phyloP scores from a whole-genome alignment of 2,888 invertebrate species.

The Lordiphosa fenestrarum region DNA sequence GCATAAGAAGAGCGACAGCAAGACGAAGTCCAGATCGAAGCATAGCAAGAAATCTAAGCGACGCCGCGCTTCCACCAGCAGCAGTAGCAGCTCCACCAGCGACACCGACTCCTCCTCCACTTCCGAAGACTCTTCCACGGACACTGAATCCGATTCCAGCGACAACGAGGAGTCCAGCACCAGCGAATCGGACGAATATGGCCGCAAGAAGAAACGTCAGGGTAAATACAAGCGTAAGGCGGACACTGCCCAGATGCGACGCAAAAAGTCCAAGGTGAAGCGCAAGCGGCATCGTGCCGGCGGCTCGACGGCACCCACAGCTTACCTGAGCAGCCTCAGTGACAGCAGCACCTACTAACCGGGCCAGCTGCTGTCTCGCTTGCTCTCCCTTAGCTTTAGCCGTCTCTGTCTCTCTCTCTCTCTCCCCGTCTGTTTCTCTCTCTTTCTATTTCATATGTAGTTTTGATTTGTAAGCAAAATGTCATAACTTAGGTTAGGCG shows the following conservation, averaged over 20 bases:
- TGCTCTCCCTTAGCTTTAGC: background rate
- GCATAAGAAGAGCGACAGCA: slow-evolving; percentile 44
- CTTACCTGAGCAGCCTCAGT: slow-evolving; percentile 67
- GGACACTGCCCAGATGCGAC: slow-evolving; percentile 62
- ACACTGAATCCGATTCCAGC: slow-evolving; percentile 75
- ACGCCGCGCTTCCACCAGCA: slow-evolving; percentile 51
- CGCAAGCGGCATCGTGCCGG: slow-evolving; percentile 69
- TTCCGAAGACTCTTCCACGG: slow-evolving; percentile 16
- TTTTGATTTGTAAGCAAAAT: too few species aligned
- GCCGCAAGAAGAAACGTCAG: slow-evolving; percentile 75
- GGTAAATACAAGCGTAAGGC: slow-evolving; percentile 78
- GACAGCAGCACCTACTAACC: slow-evolving; percentile 68
- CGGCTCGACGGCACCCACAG: slow-evolving; percentile 62
- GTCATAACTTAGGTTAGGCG: too few species aligned
- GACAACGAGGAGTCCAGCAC: slow-evolving; percentile 79
- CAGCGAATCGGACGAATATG: slow-evolving; percentile 75
- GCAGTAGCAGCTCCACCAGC: slow-evolving; percentile 36
- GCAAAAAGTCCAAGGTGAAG: slow-evolving; percentile 76
- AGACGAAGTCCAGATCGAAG: slow-evolving; percentile 16
- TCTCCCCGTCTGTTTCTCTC: background rate
- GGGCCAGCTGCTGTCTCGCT: background rate
- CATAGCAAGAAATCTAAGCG: slow-evolving; percentile 56
- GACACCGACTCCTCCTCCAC: slow-evolving; percentile 17
- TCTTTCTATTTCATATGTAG: slow-evolving; percentile 1
- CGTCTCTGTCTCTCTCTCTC: background rate